phyloP scores from a whole-genome alignment of 2,113 vertebrate species.

The cat (Felis catus) region F.catus_Fca126_mat1.0 CM031419.1:184443501-184444000 shows the following conservation, averaged over 20 bases:
- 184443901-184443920: slow-evolving; percentile 23
- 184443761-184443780: slow-evolving; percentile 65
- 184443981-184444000: slow-evolving; percentile 75
- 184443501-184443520: not conserved
- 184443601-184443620: slow-evolving; percentile 51
- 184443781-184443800: slow-evolving; percentile 50
- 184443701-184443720: slow-evolving; percentile 38
- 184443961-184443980: slow-evolving; percentile 56
- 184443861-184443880: slow-evolving; percentile 86
- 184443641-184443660: slow-evolving; percentile 5
- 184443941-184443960: slow-evolving; percentile 51
- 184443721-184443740: slow-evolving; percentile 68
- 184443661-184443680: slow-evolving; percentile 33
- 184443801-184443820: slow-evolving; percentile 54
- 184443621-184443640: slow-evolving; percentile 40
- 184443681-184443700: not conserved
- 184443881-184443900: slow-evolving; percentile 73
- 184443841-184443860: slow-evolving; percentile 84
- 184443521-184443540: slow-evolving; percentile 64
- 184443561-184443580: slow-evolving; percentile 60
- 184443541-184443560: not conserved
- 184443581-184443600: slow-evolving; percentile 75
- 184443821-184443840: slow-evolving; percentile 77
- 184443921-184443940: not conserved
- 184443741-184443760: not conserved